Percentiles rank a stretch among this genome's conserved stretches.
phyloP scores from a whole-genome alignment of 2,113 vertebrate genomes.

The Cinclus cinclus region DNA sequence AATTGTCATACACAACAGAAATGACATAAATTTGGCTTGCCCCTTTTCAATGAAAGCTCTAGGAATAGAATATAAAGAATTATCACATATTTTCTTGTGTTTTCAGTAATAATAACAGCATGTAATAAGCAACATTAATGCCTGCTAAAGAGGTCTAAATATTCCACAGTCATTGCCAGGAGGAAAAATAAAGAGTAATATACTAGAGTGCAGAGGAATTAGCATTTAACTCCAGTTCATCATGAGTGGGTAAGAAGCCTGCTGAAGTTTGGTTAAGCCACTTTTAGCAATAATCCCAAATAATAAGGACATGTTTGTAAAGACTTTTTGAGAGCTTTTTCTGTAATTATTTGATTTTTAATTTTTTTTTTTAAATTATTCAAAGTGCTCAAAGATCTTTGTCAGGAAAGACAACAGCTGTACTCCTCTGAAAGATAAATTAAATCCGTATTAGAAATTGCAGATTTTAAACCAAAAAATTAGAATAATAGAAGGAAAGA shows the following conservation, averaged over 20 bases:
- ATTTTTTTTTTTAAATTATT: neutral
- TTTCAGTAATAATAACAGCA: neutral
- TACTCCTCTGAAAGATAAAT: neutral
- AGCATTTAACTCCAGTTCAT: neutral
- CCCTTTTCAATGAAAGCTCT: neutral
- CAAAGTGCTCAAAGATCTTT: neutral
- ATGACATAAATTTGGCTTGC: fast-evolving
- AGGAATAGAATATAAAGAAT: neutral
- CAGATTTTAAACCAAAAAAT: neutral
- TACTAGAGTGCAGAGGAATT: neutral
- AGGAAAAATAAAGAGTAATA: neutral
- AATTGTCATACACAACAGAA: neutral
- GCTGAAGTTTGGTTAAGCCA: neutral
- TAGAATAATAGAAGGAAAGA: neutral
- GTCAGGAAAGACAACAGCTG: neutral
- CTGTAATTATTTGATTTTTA: neutral
- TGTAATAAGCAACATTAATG: neutral
- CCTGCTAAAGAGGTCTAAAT: neutral
- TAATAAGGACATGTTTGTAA: neutral
- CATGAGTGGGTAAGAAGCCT: neutral
- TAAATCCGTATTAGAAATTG: neutral
- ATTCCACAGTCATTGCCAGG: neutral
- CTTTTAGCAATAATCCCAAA: neutral
- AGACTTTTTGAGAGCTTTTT: neutral
- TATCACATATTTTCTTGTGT: neutral